Percentiles rank a stretch among this genome's conserved stretches.
phyloP scores from a whole-genome alignment of 2,113 vertebrate species.

The Sterna hirundo region DNA sequence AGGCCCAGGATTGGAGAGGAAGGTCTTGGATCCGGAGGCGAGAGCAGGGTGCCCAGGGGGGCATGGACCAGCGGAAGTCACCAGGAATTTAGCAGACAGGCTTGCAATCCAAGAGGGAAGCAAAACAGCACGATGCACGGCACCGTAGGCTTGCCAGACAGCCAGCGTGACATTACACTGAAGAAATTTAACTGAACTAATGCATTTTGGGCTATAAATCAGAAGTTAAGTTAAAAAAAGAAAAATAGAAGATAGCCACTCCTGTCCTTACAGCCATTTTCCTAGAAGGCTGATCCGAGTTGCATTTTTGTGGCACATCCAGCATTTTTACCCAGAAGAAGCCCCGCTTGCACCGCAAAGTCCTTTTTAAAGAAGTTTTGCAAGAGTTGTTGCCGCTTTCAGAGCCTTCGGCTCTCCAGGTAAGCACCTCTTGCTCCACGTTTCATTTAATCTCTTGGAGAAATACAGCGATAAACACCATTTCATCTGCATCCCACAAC shows the following conservation, averaged over 20 bases:
- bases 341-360: accelerated
- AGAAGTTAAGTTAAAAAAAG: neutral
- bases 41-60: neutral
- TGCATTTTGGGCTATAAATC: neutral
- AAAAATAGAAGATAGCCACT: neutral
- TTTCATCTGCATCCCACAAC: neutral
- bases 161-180: neutral
- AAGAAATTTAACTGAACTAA: neutral
- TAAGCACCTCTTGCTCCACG: neutral
- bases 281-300: neutral
- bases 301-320: neutral
- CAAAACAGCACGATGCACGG: neutral
- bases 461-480: accelerated
- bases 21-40: accelerated
- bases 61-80: neutral
- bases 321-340: neutral
- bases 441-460: neutral
- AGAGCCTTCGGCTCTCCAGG: neutral
- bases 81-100: neutral
- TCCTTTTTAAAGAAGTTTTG: neutral
- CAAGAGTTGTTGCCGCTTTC: neutral
- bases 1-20: neutral
- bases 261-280: neutral
- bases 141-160: neutral
- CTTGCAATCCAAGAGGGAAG: neutral